Base-by-base conservation (phyloP, 2,888 invertebrate genomes). In the Eudasyphora cyanicolor region DNA sequence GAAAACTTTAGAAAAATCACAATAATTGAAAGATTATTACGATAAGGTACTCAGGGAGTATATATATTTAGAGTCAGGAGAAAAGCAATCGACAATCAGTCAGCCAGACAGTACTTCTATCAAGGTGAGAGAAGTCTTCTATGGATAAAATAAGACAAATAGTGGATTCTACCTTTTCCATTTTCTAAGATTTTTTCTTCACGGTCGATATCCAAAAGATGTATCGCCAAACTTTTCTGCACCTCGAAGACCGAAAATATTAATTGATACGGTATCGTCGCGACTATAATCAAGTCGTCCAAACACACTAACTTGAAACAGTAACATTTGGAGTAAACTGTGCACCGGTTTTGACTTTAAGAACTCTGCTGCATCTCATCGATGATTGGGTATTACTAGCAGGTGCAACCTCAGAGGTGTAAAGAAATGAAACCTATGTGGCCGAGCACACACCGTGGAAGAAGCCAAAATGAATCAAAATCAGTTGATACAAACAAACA, bases 81-180 rank as follows among this genome's bases (percentile, higher is more conserved):
- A n/a, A n/a, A n/a, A n/a, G n/a, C n/a, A n/a, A n/a, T n/a, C n/a
- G n/a, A n/a, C n/a, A n/a, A n/a, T n/a, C n/a, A n/a, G n/a, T n/a
- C 64, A 82, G 38, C 29, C 21, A 1, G 74, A 83, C 14, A 82
- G 82, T 21, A 74, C 76, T 17, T 79, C 77, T 12, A 80, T 77
- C 5, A 42, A 51, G 35, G 29, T 85, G 0, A 60, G 82, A 35
- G 81, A 85, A 8, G 84, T 86, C 0, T 86, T 85, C 29, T 79
- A 84, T 64, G 82, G 42, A 0, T 81, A 82, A 2, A 76, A 71
- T 3, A 64, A 35, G 4, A 51, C 21, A 32, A 38, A 10, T 17
- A 32, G n/a, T 45, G 32, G 62, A 21, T 17, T n/a, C 7, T 82
- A n/a, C n/a, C n/a, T n/a, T n/a, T n/a, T n/a, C n/a, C 85, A 27